Percentiles rank a stretch among this genome's conserved stretches.
phyloP scores from a whole-genome alignment of 1,140 invertebrate genomes.

The Campoletis sonorensis region DNA sequence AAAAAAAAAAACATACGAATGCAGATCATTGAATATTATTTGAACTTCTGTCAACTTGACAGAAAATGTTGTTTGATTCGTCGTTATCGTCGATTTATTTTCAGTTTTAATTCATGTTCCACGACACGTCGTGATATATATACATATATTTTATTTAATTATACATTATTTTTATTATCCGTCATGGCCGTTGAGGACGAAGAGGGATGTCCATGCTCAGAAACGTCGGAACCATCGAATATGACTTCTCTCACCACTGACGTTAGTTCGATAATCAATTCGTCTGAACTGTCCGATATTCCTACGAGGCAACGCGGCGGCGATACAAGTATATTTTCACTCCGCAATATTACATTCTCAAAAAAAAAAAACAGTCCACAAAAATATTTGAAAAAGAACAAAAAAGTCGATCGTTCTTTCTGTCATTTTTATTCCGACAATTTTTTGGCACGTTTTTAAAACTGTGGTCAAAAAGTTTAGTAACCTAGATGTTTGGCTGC shows the following conservation, averaged over 20 bases:
- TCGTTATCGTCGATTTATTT: constrained; percentile 54
- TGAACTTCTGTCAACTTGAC: constrained; percentile 49
- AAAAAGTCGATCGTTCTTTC: neutral
- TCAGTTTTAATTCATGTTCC: constrained; percentile 48
- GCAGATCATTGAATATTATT: constrained; percentile 1
- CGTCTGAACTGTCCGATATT: constrained; percentile 4
- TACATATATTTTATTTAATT: neutral
- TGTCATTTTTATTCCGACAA: too few species aligned
- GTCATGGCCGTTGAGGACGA: constrained; percentile 58
- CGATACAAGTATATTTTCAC: constrained; percentile 12
- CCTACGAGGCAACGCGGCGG: neutral
- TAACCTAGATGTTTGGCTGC: too few species aligned
- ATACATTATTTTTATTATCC: constrained; percentile 15
- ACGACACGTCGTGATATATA: neutral
- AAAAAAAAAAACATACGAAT: constrained; percentile 30
- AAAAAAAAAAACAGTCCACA: neutral
- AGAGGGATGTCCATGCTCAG: constrained; percentile 57
- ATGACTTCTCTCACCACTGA: constrained; percentile 59
- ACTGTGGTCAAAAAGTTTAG: too few species aligned
- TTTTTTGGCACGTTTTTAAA: too few species aligned
- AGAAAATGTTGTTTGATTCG: constrained; percentile 51
- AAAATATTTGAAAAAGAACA: neutral
- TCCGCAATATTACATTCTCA: neutral
- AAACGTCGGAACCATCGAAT: constrained; percentile 62
- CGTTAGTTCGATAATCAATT: constrained; percentile 25